These are phyloP conservation scores for Plemyria rubiginata DNA, from an alignment of 2,888 invertebrate genomes.

Conservation along the genomic window DNA sequence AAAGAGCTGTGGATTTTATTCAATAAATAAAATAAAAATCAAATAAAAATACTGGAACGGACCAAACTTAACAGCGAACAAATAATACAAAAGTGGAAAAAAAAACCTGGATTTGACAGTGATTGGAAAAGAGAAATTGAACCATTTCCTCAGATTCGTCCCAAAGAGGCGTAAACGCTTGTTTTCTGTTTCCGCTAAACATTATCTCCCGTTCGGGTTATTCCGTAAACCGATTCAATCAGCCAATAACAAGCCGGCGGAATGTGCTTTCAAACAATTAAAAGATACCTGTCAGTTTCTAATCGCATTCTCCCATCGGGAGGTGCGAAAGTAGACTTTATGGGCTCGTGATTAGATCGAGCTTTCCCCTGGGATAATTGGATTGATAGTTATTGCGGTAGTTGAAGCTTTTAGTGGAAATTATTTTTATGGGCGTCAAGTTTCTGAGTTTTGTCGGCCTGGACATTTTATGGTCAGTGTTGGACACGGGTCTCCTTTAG, in stretches of 20 bases:
- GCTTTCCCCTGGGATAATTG: conserved; percentile 28
- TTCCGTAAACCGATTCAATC: conserved; percentile 30
- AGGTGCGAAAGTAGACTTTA: conserved; percentile 37
- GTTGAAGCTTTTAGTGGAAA: conserved; percentile 21
- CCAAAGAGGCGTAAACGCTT: conserved; percentile 8
- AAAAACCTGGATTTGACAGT: neutral
- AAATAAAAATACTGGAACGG: neutral
- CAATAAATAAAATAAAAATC: no score
- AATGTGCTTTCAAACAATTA: conserved; percentile 80
- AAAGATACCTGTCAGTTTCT: conserved; percentile 57
- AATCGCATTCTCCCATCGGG: conserved; percentile 56
- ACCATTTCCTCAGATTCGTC: no score
- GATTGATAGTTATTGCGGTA: conserved; percentile 31
- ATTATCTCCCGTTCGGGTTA: conserved; percentile 23
- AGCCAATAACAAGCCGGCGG: conserved; percentile 41
- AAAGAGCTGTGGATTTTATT: no score
- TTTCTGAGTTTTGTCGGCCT: neutral
- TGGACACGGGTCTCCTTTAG: neutral
- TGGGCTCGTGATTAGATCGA: conserved; percentile 31
- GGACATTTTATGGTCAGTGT: neutral
- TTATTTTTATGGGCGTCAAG: conserved; percentile 8
- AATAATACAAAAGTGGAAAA: neutral
- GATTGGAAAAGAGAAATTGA: no score
- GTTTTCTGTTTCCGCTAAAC: conserved; percentile 30
- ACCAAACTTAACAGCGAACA: neutral